Percentiles rank a stretch among this genome's conserved stretches.
phyloP scores from a whole-genome alignment of 1,140 invertebrate genomes.

The Anastrepha ludens region DNA sequence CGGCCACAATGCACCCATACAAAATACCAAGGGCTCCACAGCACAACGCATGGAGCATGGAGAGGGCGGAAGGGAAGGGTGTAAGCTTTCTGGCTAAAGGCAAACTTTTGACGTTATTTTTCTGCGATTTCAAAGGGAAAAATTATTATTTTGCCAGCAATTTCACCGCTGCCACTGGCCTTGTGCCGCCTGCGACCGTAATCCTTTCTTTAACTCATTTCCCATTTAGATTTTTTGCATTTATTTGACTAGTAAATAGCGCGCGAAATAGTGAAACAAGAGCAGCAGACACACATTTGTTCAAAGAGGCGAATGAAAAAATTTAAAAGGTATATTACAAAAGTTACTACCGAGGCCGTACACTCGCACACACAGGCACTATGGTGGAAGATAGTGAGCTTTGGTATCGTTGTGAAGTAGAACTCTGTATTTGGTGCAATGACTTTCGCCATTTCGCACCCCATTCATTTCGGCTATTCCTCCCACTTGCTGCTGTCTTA shows the following conservation, averaged over 20 bases:
- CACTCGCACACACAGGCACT: neutral
- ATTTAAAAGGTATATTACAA: constrained; percentile 37
- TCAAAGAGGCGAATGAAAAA: neutral
- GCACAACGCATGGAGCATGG: too few relatives aligned
- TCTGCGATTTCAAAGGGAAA: constrained; percentile 47
- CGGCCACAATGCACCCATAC: neutral
- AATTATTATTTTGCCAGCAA: constrained; percentile 48
- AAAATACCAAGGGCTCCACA: neutral
- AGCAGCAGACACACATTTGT: constrained; percentile 16
- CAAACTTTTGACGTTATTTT: constrained; percentile 41
- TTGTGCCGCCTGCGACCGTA: neutral
- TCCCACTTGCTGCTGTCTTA: neutral
- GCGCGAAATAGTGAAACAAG: constrained; percentile 7
- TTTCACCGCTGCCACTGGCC: constrained; percentile 33
- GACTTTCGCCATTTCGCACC: neutral
- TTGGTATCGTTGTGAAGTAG: neutral
- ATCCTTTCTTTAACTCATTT: constrained; percentile 14
- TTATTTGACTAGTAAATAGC: constrained; percentile 45
- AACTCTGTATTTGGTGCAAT: neutral
- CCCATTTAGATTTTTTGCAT: neutral
- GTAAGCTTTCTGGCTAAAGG: neutral
- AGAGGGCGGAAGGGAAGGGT: neutral
- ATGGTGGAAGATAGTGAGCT: neutral
- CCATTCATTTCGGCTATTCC: neutral
- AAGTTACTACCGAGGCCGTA: neutral